Evolutionary conservation across 2,888 invertebrate species (phyloP), one percentile per base, ranked within the genome.

Genomic region (Netelia virgata): DNA sequence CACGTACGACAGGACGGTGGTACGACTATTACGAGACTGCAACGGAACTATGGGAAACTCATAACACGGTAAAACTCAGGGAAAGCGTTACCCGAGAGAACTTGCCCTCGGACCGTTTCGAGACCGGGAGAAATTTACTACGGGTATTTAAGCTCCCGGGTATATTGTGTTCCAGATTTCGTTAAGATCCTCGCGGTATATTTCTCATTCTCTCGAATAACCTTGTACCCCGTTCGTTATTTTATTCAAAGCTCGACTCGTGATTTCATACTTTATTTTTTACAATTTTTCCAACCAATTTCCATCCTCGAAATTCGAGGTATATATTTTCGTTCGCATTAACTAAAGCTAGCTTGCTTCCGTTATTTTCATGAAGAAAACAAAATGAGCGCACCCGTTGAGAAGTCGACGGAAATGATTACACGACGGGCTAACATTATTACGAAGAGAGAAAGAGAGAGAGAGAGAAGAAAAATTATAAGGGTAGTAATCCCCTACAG

Each of bases 131-230:
- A 75, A 83, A 70, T 75, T 83, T 75, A 75, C 63, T 41, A 47
- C 61, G 9, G 83, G 63, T 47, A 70, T 74, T 74, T 59, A 78
- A 74, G 14, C 70, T 18, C 74, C n/a, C 63, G 14, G 53, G 43
- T 59, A 83, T 74, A 78, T 83, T 70, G 69, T 57, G 78, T 72
- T 75, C 64, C 59, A 64, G 70, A 74, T 79, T 77, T 75, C 50
- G 57, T 82, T 82, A 53, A 66, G 41, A 41, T 61, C 66, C 36
- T 59, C 23, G 14, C 43, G 9, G 20, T 43, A 41, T 78, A 53
- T 72, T 20, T 20, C 28, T 53, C 55, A 23, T 70, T 72, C 36
- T 16, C 57, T 64, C 9, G 11, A 20, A 16, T 28, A 47, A 20
- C 6, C 53, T 6, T 18, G 47, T 53, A 11, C 18, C 11, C 18